These are phyloP conservation scores for Asarcornis scutulata DNA, from an alignment of 2,113 vertebrate genomes.

Conservation along the genomic window DNA sequence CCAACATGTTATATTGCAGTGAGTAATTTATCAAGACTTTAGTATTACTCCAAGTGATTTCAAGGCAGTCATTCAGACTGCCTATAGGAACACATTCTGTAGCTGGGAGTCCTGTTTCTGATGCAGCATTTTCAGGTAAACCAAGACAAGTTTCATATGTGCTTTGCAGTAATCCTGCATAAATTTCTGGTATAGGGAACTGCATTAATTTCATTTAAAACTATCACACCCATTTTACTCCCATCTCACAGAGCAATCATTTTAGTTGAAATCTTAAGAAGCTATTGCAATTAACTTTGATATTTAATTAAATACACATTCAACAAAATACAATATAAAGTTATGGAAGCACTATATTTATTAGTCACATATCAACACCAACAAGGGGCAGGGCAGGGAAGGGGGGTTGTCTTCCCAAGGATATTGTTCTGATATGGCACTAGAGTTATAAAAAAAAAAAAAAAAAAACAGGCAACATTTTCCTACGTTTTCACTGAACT, in stretches of 20 bases:
- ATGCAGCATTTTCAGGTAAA: background rate
- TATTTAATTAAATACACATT: constrained; percentile 1
- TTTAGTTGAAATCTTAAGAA: background rate
- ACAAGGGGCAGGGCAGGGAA: fast-evolving
- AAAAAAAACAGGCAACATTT: background rate
- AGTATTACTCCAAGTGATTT: constrained; percentile 52
- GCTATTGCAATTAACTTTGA: background rate
- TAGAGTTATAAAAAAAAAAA: background rate
- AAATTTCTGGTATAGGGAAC: background rate
- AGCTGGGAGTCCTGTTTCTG: background rate
- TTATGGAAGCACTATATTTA: background rate
- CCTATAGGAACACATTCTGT: background rate
- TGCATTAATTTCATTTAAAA: background rate
- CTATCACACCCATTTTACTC: background rate
- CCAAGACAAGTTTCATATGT: background rate
- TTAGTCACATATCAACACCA: background rate
- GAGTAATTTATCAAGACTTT: constrained; percentile 52
- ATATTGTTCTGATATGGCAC: too few relatives aligned
- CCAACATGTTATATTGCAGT: constrained; percentile 47
- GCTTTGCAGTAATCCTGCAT: background rate
- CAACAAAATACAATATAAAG: background rate
- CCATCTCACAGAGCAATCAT: background rate
- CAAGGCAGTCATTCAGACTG: background rate
- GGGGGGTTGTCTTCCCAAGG: too few relatives aligned
- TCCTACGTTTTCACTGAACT: background rate